phyloP scores from a whole-genome alignment of 2,113 vertebrate species.

The Galeopterus variegatus region DNA sequence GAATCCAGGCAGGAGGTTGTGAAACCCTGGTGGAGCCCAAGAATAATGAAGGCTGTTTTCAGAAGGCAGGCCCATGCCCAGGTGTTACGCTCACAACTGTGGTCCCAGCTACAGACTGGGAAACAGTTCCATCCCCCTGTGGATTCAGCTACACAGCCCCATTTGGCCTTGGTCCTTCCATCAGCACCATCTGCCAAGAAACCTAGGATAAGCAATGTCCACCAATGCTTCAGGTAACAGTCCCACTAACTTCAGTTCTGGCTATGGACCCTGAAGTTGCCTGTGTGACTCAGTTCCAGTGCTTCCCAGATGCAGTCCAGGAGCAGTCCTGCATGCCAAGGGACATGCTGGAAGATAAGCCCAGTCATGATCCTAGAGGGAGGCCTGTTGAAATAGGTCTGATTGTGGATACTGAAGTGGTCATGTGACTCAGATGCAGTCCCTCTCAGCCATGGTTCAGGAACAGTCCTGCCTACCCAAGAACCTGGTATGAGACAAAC shows the following conservation, averaged over 20 bases:
- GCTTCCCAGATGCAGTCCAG: too few relatives aligned
- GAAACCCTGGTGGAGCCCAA: neutral
- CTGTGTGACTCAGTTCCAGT: neutral
- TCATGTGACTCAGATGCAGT: neutral
- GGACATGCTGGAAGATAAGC: too few relatives aligned
- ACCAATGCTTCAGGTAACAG: neutral
- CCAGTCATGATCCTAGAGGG: too few relatives aligned
- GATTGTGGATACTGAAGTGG: neutral
- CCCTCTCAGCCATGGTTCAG: too few relatives aligned
- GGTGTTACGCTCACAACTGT: too few relatives aligned
- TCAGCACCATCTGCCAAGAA: neutral
- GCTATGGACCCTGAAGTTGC: neutral
- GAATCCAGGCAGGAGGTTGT: neutral
- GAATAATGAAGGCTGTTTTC: too few relatives aligned
- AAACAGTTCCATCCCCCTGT: too few relatives aligned
- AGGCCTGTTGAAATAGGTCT: too few relatives aligned
- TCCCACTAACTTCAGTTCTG: neutral
- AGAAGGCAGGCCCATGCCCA: too few relatives aligned
- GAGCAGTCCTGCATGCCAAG: neutral
- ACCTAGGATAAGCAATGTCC: neutral
- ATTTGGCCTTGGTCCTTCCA: neutral
- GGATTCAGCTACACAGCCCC: neutral
- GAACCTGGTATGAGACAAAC: too few relatives aligned
- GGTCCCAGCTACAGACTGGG: too few relatives aligned
- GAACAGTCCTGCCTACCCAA: neutral